Conservation (phyloP, 2,888 invertebrate species). For the Drosophila limbata region DNA sequence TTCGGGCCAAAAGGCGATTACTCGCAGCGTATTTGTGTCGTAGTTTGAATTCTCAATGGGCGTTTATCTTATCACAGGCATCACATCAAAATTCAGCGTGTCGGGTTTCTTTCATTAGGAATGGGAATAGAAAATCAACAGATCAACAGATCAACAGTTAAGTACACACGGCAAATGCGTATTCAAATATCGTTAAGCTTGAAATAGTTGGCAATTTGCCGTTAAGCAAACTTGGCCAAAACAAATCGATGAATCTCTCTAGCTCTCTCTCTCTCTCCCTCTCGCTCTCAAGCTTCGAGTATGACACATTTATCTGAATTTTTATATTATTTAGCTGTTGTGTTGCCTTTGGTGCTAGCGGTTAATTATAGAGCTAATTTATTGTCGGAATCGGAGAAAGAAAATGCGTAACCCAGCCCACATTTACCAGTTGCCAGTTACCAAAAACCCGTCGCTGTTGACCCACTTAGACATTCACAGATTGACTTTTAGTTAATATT, state of each 20-base stretch:
- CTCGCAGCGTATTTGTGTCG: slow-evolving; percentile 40
- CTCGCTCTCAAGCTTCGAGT: neutral
- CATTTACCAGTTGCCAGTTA: slow-evolving; percentile 16
- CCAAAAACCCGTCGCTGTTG: slow-evolving; percentile 41
- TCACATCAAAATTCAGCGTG: slow-evolving; percentile 18
- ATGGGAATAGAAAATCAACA: slow-evolving; percentile 20
- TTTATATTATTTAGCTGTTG: slow-evolving; percentile 39
- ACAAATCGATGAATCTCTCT: slow-evolving; percentile 9
- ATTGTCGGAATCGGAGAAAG: slow-evolving; percentile 46
- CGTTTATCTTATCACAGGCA: slow-evolving; percentile 40
- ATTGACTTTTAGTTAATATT: slow-evolving; percentile 32
- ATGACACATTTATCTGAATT: slow-evolving; percentile 45
- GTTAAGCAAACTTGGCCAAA: slow-evolving; percentile 25
- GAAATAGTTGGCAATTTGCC: slow-evolving; percentile 32
- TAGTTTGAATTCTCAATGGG: slow-evolving; percentile 49
- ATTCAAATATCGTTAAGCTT: slow-evolving; percentile 16
- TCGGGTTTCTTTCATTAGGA: slow-evolving; percentile 1
- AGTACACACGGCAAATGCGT: slow-evolving; percentile 7
- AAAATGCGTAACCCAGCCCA: slow-evolving; percentile 46
- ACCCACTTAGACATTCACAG: slow-evolving; percentile 33
- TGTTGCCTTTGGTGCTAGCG: slow-evolving; percentile 55
- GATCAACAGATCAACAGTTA: slow-evolving; percentile 16
- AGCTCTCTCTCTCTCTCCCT: neutral
- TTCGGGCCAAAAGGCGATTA: slow-evolving; percentile 19
- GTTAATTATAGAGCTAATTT: slow-evolving; percentile 64